phyloP scores from a whole-genome alignment of 2,797 vertebrate genomes.

The Triplophysa bombifrons region DNA sequence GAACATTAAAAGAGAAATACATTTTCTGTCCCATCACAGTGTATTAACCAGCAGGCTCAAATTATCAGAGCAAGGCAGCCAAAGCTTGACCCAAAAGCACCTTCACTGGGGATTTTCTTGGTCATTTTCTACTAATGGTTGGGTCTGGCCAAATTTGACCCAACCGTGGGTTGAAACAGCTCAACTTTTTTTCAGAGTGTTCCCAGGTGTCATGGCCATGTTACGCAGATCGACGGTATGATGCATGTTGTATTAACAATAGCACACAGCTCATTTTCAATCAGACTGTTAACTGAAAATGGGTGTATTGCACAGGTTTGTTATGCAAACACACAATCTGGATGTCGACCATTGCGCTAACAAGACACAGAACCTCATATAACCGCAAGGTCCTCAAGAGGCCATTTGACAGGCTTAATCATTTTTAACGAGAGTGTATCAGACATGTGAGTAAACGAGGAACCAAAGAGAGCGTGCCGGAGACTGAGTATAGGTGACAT shows the following conservation, averaged over 20 bases:
- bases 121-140: no score
- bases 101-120: neutral
- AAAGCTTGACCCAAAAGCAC: neutral
- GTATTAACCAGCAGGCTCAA: neutral
- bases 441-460: slow-evolving; percentile 12
- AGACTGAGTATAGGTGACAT: slow-evolving; percentile 1
- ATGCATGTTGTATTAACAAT: slow-evolving; percentile 70
- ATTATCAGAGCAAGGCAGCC: neutral
- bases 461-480: neutral
- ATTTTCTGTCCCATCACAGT: no score
- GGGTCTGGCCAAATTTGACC: no score
- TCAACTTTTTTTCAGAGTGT: no score
- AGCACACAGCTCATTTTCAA: slow-evolving; percentile 56
- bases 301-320: slow-evolving; percentile 19
- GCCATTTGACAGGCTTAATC: slow-evolving; percentile 19
- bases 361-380: slow-evolving; percentile 21
- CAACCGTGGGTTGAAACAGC: no score
- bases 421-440: slow-evolving; percentile 11
- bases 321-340: neutral
- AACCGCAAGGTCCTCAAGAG: slow-evolving; percentile 9
- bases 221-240: slow-evolving; percentile 54
- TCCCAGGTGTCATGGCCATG: neutral
- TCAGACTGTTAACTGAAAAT: slow-evolving; percentile 27
- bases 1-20: no score
- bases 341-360: slow-evolving; percentile 19